Percentiles rank a stretch among this genome's conserved stretches.
Conservation (phyloP, 2,113 vertebrate species). For the Syngnathus floridae region DNA sequence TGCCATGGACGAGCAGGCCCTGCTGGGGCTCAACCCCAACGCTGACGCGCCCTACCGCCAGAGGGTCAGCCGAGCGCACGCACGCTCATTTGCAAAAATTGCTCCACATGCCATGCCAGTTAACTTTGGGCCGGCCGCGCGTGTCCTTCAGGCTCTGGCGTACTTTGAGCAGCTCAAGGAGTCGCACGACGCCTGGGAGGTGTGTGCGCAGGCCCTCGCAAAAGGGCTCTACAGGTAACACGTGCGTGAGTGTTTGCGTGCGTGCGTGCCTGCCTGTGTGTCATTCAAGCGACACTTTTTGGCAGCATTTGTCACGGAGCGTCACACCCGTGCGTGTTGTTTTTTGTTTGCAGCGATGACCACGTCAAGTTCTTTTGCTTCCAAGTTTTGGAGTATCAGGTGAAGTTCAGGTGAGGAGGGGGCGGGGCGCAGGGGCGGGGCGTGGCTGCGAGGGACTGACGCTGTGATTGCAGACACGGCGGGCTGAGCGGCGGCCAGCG, state of each 20-base stretch:
- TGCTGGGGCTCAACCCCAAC: constrained; percentile 93
- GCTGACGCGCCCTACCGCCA: constrained; percentile 91
- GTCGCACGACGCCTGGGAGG: constrained; percentile 94
- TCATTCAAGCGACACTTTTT: too few species aligned
- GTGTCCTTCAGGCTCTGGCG: constrained; percentile 76
- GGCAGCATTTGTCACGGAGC: neutral
- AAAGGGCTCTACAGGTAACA: constrained; percentile 87
- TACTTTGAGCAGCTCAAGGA: constrained; percentile 98
- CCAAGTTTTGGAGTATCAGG: constrained; percentile 96
- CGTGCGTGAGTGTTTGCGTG: too few species aligned
- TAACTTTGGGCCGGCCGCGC: neutral
- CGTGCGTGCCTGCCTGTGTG: too few species aligned
- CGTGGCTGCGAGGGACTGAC: too few species aligned
- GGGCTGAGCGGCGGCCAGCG: constrained; percentile 83
- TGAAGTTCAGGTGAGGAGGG: constrained; percentile 89
- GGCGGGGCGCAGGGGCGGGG: too few species aligned
- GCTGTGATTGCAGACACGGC: constrained; percentile 72
- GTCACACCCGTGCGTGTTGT: too few species aligned
- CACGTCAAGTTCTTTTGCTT: constrained; percentile 99
- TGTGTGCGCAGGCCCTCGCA: constrained; percentile 88
- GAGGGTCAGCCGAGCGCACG: constrained; percentile 70
- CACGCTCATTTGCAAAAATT: neutral
- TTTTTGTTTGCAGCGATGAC: constrained; percentile 77
- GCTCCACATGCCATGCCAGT: too few species aligned
- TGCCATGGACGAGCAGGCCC: constrained; percentile 97